Conservation (phyloP, 2,113 vertebrate genomes). For the Grantiella picta region DNA sequence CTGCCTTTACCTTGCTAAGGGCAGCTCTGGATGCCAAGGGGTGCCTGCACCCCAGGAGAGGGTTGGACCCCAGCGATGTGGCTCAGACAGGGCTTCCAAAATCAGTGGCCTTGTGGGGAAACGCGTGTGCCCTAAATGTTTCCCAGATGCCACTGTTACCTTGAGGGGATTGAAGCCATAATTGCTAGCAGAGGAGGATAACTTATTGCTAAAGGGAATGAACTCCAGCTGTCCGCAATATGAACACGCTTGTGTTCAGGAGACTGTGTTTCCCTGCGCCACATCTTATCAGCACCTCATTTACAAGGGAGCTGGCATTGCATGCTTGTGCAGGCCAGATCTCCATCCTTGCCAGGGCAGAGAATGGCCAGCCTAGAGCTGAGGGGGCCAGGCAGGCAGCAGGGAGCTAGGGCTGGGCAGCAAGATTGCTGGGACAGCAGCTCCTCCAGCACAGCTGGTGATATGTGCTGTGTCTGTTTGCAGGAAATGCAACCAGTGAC, state of each 20-base stretch:
- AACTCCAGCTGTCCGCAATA: neutral
- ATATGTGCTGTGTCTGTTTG: neutral
- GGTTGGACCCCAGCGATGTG: neutral
- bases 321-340: no score
- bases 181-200: neutral
- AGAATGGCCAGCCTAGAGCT: neutral
- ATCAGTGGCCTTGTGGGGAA: neutral
- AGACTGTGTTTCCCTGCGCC: rapidly evolving
- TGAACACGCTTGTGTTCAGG: neutral
- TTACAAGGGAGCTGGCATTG: neutral
- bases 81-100: neutral
- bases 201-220: neutral
- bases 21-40: rapidly evolving
- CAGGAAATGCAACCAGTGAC: conserved; percentile 81
- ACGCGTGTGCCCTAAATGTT: neutral
- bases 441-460: rapidly evolving
- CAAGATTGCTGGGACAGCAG: rapidly evolving
- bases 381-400: rapidly evolving
- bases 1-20: neutral
- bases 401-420: neutral
- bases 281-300: neutral
- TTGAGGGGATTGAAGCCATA: neutral
- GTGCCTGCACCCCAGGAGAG: neutral
- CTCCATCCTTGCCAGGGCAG: neutral
- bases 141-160: neutral